A percentile compares a stretch with the other conserved stretches of the same genome.
Evolutionary conservation across 1,140 invertebrate genomes (phyloP).

Genomic region (Papilio aristodemus): DNA sequence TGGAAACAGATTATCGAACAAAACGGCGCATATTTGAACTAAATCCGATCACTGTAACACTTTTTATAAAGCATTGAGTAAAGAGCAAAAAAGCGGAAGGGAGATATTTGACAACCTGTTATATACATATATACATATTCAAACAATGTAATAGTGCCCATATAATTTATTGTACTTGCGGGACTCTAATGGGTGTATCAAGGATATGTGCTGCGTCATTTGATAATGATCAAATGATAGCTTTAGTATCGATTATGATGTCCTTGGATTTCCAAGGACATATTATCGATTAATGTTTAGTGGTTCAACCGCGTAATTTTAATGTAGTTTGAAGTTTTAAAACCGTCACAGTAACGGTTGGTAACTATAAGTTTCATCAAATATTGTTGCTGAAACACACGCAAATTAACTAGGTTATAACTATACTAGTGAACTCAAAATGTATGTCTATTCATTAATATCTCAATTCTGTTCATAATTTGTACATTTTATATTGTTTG

Average conservation of each 20-base stretch:
- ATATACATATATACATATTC: no score
- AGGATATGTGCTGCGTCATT: background rate
- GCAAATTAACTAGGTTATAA: background rate
- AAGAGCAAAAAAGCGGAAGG: no score
- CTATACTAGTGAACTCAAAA: no score
- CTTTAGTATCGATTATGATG: no score
- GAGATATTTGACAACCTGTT: no score
- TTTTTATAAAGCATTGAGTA: no score
- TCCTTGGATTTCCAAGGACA: slow-evolving; percentile 6
- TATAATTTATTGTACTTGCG: background rate
- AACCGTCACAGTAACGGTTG: background rate
- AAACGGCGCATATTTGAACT: no score
- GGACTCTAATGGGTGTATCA: background rate
- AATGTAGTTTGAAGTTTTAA: background rate
- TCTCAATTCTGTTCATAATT: no score
- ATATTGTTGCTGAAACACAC: background rate
- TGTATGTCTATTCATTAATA: no score
- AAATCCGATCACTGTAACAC: no score
- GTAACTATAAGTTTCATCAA: background rate
- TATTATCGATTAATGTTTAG: background rate
- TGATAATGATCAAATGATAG: background rate
- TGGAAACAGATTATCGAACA: no score
- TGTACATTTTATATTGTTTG: no score
- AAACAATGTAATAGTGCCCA: background rate
- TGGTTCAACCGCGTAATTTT: background rate